Base-by-base conservation (phyloP, 2,113 vertebrate genomes). In the Myodes glareolus region DNA sequence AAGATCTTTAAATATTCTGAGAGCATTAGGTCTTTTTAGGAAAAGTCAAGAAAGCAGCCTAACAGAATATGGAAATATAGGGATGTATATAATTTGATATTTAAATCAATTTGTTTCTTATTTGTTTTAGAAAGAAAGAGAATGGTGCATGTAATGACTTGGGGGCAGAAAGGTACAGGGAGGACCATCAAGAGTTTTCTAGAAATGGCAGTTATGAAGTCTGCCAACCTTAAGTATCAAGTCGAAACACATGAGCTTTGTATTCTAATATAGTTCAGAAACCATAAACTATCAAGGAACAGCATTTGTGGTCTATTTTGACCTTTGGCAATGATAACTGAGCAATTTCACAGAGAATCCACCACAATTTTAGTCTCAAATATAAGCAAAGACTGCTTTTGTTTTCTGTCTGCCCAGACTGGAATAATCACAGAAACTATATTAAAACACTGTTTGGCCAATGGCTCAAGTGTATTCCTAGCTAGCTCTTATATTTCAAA, bases 61-160 rank as follows among this genome's bases (percentile, higher is more conserved):
- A 77, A 76, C 31, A 55, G 73, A 94, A 77, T 25, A n/a, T 55
- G 27, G 13, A 52, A n/a, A 21, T 52, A 36, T 73, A 61, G n/a
- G 65, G 80, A 77, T 93, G 27, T 76, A 42, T 82, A 91, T 86
- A 12, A 58, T 73, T 70, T 97, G 90, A 87, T 97, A 94, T 92
- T 90, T 65, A 61, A 70, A 82, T 96, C 13, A 50, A 67, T 91
- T 92, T 85, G 68, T 96, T 77, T 70, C 81, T 77, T 6, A 39
- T 52, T 67, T 45, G 72, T 42, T 82, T 86, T 82, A 78, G 67
- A 88, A 94, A 93, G 72, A 87, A 63, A 63, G 42, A 84, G 47
- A 72, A 2, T 55, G 3, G 84, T 91, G 6, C 72, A 90, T 81
- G 21, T 91, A 85, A 70, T 81, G 50, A 10, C 76, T 81, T 68